phyloP scores from a whole-genome alignment of 1,140 invertebrate species.

The Homarus americanus region DNA sequence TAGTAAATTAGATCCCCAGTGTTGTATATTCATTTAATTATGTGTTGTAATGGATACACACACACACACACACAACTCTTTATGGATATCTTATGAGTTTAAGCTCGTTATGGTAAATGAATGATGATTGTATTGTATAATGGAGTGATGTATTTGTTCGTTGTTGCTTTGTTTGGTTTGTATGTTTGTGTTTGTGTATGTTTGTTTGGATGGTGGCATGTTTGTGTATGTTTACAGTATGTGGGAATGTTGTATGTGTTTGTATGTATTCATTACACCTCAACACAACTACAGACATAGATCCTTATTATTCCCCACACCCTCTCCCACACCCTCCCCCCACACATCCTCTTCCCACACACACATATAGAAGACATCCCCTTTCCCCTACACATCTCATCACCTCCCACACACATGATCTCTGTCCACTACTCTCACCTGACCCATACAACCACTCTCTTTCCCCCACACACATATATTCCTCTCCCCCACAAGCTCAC shows the following conservation, averaged over 20 bases:
- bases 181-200: neutral
- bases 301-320: too few species aligned
- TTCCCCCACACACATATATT: slow-evolving; percentile 1
- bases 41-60: neutral
- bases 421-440: too few species aligned
- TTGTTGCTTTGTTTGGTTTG: neutral
- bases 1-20: slow-evolving; percentile 32
- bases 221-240: neutral
- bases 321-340: too few species aligned
- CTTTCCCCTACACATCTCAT: too few species aligned
- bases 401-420: too few species aligned
- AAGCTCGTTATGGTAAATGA: neutral
- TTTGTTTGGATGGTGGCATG: neutral
- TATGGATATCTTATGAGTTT: neutral
- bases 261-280: neutral
- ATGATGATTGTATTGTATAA: neutral
- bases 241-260: neutral
- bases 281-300: too few species aligned
- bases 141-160: neutral
- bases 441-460: too few species aligned
- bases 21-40: slow-evolving; percentile 24
- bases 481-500: too few species aligned
- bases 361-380: too few species aligned
- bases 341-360: too few species aligned
- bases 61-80: neutral